These are phyloP conservation scores for Nowickia ferox DNA, from an alignment of 2,888 invertebrate genomes.

Conservation along the genomic window DNA sequence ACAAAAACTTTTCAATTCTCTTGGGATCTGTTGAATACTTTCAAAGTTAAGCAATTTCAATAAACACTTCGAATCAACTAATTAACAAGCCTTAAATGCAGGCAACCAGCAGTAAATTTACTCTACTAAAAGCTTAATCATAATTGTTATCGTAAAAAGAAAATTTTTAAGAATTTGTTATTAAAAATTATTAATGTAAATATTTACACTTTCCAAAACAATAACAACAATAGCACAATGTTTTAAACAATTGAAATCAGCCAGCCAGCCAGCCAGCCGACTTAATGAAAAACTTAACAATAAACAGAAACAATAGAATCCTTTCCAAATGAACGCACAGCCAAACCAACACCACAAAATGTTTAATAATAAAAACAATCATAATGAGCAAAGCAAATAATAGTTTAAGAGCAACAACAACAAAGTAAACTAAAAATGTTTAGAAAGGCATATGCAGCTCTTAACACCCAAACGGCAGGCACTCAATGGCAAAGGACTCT, in stretches of 20 bases:
- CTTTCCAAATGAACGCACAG: conserved; percentile 10
- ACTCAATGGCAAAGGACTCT: not conserved
- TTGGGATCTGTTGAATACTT: not conserved
- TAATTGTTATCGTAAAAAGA: conserved; percentile 3
- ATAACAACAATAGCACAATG: conserved; percentile 8
- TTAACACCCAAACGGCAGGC: conserved; percentile 77
- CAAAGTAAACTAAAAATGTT: conserved; percentile 31
- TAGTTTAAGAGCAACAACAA: conserved; percentile 70
- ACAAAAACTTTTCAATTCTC: not conserved
- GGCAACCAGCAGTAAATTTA: not conserved
- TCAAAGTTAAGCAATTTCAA: not conserved
- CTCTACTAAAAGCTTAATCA: conserved; percentile 23
- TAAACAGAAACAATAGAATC: conserved; percentile 48
- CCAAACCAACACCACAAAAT: conserved; percentile 56
- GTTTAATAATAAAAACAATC: conserved; percentile 48
- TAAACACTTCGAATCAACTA: not conserved
- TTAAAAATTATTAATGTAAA: conserved; percentile 42
- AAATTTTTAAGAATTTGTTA: conserved; percentile 5
- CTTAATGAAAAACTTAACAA: conserved; percentile 46
- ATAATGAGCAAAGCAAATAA: conserved; percentile 76
- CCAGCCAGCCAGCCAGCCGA: not conserved
- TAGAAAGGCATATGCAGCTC: conserved; percentile 79
- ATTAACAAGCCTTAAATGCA: conserved; percentile 37
- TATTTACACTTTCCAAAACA: conserved; percentile 48
- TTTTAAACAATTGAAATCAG: conserved; percentile 30